Evolutionary conservation across 35 echinoderm and acorn worm genomes (phyloP).

Genomic region (Heliocidaris tuberculata): DNA sequence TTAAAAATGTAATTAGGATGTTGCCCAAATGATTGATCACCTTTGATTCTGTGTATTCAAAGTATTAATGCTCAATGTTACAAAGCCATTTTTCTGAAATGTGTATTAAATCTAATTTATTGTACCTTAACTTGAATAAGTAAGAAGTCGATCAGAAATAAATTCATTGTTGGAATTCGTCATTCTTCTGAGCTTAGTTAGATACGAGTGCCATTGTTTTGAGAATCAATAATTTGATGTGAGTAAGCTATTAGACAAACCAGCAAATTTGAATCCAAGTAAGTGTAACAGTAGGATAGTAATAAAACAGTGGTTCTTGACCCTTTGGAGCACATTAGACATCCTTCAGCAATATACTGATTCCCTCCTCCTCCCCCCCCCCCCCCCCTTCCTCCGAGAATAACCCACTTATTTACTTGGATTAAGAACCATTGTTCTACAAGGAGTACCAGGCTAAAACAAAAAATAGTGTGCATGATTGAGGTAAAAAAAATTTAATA

Average conservation of each 20-base stretch:
- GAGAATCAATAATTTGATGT: background rate
- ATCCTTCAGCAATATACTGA: background rate
- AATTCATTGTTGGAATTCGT: background rate
- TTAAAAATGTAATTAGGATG: background rate
- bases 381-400: no score
- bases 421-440: no score
- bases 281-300: no score
- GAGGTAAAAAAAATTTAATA: no score
- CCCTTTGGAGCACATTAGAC: background rate
- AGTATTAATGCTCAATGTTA: background rate
- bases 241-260: background rate
- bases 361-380: no score
- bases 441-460: no score
- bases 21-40: background rate
- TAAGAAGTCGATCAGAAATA: background rate
- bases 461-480: no score
- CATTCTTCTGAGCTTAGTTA: background rate
- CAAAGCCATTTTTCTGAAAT: background rate
- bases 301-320: no score
- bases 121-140: background rate
- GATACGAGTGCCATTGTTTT: background rate
- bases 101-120: background rate
- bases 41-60: slow-evolving; percentile 5
- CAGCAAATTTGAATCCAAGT: no score
- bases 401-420: no score